Base-by-base conservation (phyloP, 2,113 vertebrate genomes). In the Pontoporia blainvillei region DNA sequence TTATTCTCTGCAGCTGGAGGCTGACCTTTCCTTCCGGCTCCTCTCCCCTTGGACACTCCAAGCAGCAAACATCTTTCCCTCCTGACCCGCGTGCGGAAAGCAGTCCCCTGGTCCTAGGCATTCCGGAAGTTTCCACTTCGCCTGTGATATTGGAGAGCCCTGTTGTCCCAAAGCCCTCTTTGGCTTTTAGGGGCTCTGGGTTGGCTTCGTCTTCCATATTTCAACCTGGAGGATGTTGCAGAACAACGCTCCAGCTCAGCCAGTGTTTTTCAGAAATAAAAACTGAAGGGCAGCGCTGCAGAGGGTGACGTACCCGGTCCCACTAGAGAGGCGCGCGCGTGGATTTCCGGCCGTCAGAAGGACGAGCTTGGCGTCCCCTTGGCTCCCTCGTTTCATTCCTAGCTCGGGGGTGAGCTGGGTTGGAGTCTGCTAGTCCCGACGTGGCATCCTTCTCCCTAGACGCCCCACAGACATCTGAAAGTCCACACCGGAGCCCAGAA, bases 251-350 rank as follows among this genome's bases (percentile, higher is more conserved):
- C 36, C 41, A 0, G 12, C 15, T 2, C 2, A 1, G 41, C 72
- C 36, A 0, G 44, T 8, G 31, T 18, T 18, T 59, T 31, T 67
- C 1, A 18, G 67, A 89, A 64, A 14, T n/a, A 46, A 31, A 87
- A 62, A 11, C 9, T 0, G 9, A 8, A 44, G 73, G 7, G 6
- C n/a, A 6, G 1, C 15, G 27, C 52, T 18, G 71, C 18, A 11
- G 31, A 49, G 2, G 64, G 36, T 3, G 0, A 34, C 0, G 0
- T 1, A 7, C 67, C n/a, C 25, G 0, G 2, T 9, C 9, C 4
- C 34, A 0, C 64, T 1, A 4, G 12, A 54, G 36, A 0, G 25
- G 5, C 12, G 34, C 13, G 2, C 9, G 20, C 49, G 3, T 9
- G 15, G 90, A 62, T 71, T 94, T 66, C 36, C 27, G 13, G 23